phyloP scores from a whole-genome alignment of 2,888 invertebrate species.

The Amorpha juglandis region DNA sequence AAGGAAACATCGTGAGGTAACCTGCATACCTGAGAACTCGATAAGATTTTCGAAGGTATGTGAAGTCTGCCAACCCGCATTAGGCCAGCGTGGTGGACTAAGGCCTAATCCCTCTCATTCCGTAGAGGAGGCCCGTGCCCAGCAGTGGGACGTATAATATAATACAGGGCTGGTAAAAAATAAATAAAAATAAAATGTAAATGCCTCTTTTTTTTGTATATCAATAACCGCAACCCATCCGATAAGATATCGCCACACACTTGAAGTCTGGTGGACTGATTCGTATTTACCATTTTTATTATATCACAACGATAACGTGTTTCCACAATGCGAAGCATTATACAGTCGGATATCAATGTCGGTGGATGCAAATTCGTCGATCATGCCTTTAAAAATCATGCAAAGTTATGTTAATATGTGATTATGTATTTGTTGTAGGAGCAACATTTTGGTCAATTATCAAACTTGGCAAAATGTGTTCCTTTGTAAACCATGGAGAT shows the following conservation, averaged over 20 bases:
- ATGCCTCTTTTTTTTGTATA: conserved; percentile 1
- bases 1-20: too few species aligned
- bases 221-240: conserved; percentile 29
- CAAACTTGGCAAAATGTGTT: conserved; percentile 41
- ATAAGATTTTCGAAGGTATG: too few species aligned
- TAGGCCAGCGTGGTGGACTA: too few species aligned
- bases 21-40: too few species aligned
- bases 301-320: conserved; percentile 46
- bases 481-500: background rate
- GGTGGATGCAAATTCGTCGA: conserved; percentile 38
- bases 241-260: conserved; percentile 50
- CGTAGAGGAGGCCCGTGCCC: too few species aligned
- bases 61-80: too few species aligned
- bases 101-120: too few species aligned
- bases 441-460: conserved; percentile 53
- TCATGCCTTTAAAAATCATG: conserved; percentile 3
- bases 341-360: conserved; percentile 33
- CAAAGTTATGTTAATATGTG: conserved; percentile 37
- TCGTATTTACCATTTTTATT: conserved; percentile 49
- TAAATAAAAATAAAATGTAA: too few species aligned
- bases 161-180: too few species aligned
- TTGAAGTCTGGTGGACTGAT: conserved; percentile 46
- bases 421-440: conserved; percentile 64
- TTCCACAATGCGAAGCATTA: conserved; percentile 32
- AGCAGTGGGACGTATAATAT: too few species aligned